Base-by-base conservation (phyloP, 2,113 vertebrate species). In the Bubo blakistoni region DNA sequence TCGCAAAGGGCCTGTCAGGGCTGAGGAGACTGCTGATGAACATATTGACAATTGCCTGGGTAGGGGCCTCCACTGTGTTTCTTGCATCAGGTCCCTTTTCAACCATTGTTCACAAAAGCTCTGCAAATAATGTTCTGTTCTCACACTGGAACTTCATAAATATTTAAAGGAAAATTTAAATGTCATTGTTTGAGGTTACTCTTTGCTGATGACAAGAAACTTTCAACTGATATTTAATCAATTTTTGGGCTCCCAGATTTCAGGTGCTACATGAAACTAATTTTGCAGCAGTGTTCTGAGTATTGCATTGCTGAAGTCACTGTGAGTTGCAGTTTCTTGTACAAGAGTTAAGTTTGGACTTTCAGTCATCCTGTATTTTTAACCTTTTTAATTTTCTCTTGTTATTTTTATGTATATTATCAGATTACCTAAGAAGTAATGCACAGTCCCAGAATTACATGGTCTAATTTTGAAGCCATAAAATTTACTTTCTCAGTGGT, bases 371-470 rank as follows among this genome's bases (percentile, higher is more conserved):
- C 19, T 70, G 7, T 66, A 58, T 81, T 94, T 87, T 77, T 54
- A 81, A 49, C 27, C 59, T 86, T 63, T 52, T 70, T 5, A 38
- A 58, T 78, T 81, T 65, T 78, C 27, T 81, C 40, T 6, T 67
- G 6, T 22, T 70, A 54, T 81, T 92, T 86, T 90, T 78, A 67
- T 38, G 24, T 17, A 11, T 84, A 34, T 84, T 84, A 81, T 63
- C 32, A 74, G 32, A 89, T 94, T 95, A 72, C 47, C 29, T 72
- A n/a, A 74, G 77, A 87, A 86, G 86, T 72, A 92, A 92, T 84
- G 91, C 61, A 58, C n/a, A 55, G 92, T 46, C 42, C 55, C 77
- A 84, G 47, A 92, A 84, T 80, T 55, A 30, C 11, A 17, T n/a
- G 13, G 38, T 55, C 65, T 81, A 47, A 81, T 71, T 88, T 90